phyloP scores from a whole-genome alignment of 2,113 vertebrate genomes.

The Steatornis caripensis region DNA sequence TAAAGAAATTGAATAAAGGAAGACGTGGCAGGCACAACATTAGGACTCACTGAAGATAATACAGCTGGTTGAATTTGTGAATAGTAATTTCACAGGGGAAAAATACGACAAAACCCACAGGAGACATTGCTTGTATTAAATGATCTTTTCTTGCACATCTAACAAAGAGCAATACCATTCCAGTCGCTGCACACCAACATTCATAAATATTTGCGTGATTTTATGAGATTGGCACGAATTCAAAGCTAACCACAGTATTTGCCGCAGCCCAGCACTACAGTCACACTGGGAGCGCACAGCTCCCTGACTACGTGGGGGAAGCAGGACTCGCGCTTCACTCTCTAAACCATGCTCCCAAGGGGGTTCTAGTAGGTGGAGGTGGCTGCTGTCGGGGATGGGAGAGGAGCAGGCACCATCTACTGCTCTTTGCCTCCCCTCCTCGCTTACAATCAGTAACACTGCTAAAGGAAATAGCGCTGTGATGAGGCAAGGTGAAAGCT shows the following conservation, averaged over 20 bases:
- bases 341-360: neutral
- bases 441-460: rapidly evolving
- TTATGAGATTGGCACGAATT: neutral
- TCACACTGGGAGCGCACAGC: neutral
- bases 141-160: neutral
- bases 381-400: rapidly evolving
- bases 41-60: neutral
- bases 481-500: neutral
- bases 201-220: neutral
- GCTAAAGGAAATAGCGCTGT: rapidly evolving
- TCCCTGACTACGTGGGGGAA: rapidly evolving
- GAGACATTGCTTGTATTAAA: neutral
- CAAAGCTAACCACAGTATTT: neutral
- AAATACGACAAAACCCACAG: neutral
- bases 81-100: neutral
- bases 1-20: neutral
- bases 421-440: neutral
- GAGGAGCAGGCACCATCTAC: neutral
- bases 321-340: neutral
- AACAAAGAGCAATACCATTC: neutral
- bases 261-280: neutral
- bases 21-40: neutral
- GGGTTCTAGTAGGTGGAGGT: too few relatives aligned
- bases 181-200: neutral
- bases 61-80: neutral